These are phyloP conservation scores for Narcine bancroftii DNA, from an alignment of 2,113 vertebrate genomes.

Conservation along the genomic window DNA sequence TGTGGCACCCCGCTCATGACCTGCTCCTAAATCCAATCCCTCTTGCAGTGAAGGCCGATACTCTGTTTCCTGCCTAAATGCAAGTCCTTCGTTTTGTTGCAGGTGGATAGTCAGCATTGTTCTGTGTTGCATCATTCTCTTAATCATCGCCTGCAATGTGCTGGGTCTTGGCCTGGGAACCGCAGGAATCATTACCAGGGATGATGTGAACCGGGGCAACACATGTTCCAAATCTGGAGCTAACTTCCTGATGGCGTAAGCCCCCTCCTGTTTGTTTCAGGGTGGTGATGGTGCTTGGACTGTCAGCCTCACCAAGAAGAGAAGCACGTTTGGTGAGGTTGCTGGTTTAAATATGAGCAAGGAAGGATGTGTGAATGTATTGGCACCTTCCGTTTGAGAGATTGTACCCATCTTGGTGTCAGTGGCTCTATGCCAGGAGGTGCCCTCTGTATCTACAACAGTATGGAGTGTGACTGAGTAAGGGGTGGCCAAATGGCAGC, in stretches of 20 bases:
- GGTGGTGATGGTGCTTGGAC: no score
- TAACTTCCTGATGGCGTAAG: constrained; percentile 65
- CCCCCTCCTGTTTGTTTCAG: neutral
- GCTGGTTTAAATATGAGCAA: neutral
- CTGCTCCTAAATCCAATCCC: no score
- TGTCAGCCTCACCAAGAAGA: no score
- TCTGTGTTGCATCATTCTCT: constrained; percentile 58
- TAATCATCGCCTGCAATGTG: constrained; percentile 57
- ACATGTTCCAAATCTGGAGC: constrained; percentile 52
- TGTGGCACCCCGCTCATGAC: no score
- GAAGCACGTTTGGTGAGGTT: neutral
- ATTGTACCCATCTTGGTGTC: no score
- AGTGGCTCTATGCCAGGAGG: no score
- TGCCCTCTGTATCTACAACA: no score
- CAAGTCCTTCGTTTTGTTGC: neutral
- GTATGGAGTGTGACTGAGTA: no score
- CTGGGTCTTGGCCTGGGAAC: constrained; percentile 57
- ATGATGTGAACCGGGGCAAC: constrained; percentile 50
- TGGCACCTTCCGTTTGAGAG: no score
- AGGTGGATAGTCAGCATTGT: constrained; percentile 60
- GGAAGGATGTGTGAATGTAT: neutral
- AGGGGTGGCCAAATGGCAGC: no score
- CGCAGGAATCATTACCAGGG: constrained; percentile 50
- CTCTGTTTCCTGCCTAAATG: neutral
- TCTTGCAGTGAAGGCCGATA: no score